phyloP scores from a whole-genome alignment of 2,888 invertebrate genomes.

The Gnatocerus cornutus region DNA sequence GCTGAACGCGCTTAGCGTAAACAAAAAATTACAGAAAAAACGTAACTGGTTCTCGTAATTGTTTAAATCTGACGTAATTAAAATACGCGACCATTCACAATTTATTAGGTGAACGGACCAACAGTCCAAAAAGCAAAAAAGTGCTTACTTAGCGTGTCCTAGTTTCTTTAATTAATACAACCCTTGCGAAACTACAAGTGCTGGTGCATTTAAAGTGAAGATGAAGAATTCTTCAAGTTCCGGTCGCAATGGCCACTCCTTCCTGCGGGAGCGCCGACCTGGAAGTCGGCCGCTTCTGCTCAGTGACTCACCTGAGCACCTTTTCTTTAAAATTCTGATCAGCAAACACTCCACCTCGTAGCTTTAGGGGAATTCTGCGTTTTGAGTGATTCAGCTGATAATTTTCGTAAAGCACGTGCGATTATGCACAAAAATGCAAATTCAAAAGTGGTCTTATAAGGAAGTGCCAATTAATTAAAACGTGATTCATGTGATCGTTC shows the following conservation, averaged over 20 bases:
- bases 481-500: neutral
- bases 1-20: slow-evolving; percentile 28
- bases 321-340: slow-evolving; percentile 30
- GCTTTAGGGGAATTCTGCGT: slow-evolving; percentile 6
- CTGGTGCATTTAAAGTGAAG: slow-evolving; percentile 4
- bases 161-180: slow-evolving; percentile 20
- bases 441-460: neutral
- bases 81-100: slow-evolving; percentile 12
- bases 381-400: neutral
- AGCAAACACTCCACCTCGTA: neutral
- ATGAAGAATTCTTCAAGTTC: slow-evolving; percentile 42
- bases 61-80: slow-evolving; percentile 30
- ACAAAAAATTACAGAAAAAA: slow-evolving; percentile 18
- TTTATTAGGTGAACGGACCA: slow-evolving; percentile 33
- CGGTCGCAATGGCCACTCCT: slow-evolving; percentile 47
- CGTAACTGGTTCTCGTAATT: slow-evolving; percentile 19
- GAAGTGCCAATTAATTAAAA: neutral
- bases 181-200: slow-evolving; percentile 20
- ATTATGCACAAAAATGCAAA: neutral
- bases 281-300: slow-evolving; percentile 42
- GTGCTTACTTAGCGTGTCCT: slow-evolving; percentile 29
- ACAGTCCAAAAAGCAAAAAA: slow-evolving; percentile 35
- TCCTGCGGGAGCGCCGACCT: slow-evolving; percentile 52
- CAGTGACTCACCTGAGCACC: slow-evolving; percentile 41
- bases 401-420: neutral